A percentile compares a stretch with the other conserved stretches of the same genome.
phyloP scores from a whole-genome alignment of 1,140 invertebrate genomes.

The Psix sp. region DNA sequence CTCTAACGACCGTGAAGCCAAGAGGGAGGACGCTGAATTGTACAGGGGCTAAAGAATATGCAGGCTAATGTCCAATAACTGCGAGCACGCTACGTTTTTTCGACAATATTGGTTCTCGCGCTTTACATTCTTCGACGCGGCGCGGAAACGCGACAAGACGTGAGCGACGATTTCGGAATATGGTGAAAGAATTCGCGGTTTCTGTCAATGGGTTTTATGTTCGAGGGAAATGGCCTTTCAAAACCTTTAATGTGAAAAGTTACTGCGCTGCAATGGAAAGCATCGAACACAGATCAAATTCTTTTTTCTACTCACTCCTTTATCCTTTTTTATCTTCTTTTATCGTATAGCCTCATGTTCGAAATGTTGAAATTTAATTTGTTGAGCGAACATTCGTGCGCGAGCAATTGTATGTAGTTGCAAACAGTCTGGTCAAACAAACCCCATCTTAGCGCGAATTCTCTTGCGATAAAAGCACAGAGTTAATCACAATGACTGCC shows the following conservation, averaged over 20 bases:
- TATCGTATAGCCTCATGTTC: no score
- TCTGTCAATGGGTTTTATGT: slow-evolving; percentile 39
- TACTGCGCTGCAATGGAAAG: no score
- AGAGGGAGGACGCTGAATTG: slow-evolving; percentile 60
- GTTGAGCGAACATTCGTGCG: no score
- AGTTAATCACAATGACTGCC: slow-evolving; percentile 11
- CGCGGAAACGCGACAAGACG: slow-evolving; percentile 32
- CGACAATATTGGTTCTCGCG: slow-evolving; percentile 51
- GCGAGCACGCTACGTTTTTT: slow-evolving; percentile 46
- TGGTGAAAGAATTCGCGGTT: slow-evolving; percentile 29
- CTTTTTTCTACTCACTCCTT: no score
- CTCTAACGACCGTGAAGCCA: slow-evolving; percentile 71
- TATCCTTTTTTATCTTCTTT: no score
- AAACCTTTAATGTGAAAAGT: no score
- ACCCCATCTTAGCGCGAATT: slow-evolving; percentile 7
- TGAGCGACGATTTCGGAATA: slow-evolving; percentile 29
- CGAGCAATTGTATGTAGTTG: slow-evolving; percentile 2
- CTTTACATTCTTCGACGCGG: slow-evolving; percentile 40
- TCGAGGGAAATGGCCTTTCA: no score
- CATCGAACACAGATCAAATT: no score
- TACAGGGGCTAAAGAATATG: slow-evolving; percentile 49
- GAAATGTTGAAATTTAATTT: no score
- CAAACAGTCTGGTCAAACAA: not conserved
- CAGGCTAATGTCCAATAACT: slow-evolving; percentile 58
- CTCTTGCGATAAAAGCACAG: slow-evolving; percentile 10